These are phyloP conservation scores for Chaenocephalus aceratus DNA, from an alignment of 2,113 vertebrate genomes.

Conservation along the genomic window DNA sequence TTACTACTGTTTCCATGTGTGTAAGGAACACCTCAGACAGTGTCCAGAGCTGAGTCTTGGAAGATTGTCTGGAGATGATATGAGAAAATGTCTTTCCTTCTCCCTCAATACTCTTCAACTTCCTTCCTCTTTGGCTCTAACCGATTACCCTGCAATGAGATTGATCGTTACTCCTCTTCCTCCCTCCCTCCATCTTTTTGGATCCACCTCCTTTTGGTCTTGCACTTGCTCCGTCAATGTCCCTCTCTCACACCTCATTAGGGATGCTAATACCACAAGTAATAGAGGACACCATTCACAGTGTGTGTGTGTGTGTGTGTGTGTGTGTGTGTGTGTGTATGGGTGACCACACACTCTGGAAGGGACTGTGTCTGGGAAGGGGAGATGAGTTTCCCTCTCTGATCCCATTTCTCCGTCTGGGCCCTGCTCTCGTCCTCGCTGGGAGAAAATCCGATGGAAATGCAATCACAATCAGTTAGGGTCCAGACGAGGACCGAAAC, in stretches of 20 bases:
- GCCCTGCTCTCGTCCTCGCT: constrained; percentile 60
- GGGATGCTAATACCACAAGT: constrained; percentile 76
- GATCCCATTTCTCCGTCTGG: constrained; percentile 75
- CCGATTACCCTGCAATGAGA: constrained; percentile 36
- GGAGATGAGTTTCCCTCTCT: constrained; percentile 76
- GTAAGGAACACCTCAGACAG: too few species aligned
- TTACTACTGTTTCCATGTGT: too few species aligned
- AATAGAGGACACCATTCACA: constrained; percentile 70
- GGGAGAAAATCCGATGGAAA: constrained; percentile 79
- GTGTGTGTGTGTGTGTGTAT: constrained; percentile 21
- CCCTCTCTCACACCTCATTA: constrained; percentile 78
- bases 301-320: constrained; percentile 32
- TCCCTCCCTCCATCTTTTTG: constrained; percentile 45
- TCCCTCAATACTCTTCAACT: constrained; percentile 29
- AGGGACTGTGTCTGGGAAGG: constrained; percentile 65
- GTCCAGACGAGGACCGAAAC: constrained; percentile 62
- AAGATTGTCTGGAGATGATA: too few species aligned
- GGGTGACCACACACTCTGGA: constrained; percentile 51
- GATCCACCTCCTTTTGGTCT: constrained; percentile 61
- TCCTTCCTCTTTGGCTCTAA: constrained; percentile 37
- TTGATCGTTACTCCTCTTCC: constrained; percentile 48
- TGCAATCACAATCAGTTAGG: constrained; percentile 81
- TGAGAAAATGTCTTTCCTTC: not conserved
- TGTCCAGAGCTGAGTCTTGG: too few species aligned
- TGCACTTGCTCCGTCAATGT: constrained; percentile 67